Evolutionary conservation across 2,888 invertebrate genomes (phyloP), one percentile per base, ranked within the genome.

Genomic region (Chaitophorus viminalis): DNA sequence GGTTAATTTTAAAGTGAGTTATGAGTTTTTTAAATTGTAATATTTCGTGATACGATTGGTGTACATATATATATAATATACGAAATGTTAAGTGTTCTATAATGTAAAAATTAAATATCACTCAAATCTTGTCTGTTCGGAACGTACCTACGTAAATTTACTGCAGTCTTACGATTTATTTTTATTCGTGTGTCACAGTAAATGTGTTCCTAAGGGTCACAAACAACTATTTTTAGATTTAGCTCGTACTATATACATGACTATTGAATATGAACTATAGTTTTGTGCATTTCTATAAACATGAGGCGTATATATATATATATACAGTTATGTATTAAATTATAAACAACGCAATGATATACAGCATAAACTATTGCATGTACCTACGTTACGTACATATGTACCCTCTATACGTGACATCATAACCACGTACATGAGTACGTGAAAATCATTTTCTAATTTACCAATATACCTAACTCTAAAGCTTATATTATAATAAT

Each of bases 221-320:
- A 70, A 31, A 68, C 31, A 68, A 68, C 46, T 82, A 82, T 70
- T 82, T 81, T 70, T 82, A 82, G 31, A 52, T 70, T 68, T 68
- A 68, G 65, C 68, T 70, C 14, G 25, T 65, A 36, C 6, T 39
- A 31, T 31, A 46, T 46, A 60, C 60, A 21, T 25, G 21, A n/a
- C n/a, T n/a, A n/a, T n/a, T 60, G 60, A n/a, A n/a, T 11, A 1
- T 46, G 14, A 14, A 46, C 46, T 29, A 17, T 5, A 17, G 70
- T 29, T 70, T 70, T 31, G 31, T 29, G 70, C 6, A 46, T 60
- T 60, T 5, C 4, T 25, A 6, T 60, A 60, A 18, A 18, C 11
- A 18, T 11, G 52, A 11, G 52, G n/a, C n/a, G n/a, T n/a, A n/a
- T 6, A 3, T 46, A 46, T 46, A 46, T 14, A 14, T 11, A 14